Evolutionary conservation across 1,140 invertebrate genomes (phyloP).

Genomic region (Thaumatotibia leucotreta): DNA sequence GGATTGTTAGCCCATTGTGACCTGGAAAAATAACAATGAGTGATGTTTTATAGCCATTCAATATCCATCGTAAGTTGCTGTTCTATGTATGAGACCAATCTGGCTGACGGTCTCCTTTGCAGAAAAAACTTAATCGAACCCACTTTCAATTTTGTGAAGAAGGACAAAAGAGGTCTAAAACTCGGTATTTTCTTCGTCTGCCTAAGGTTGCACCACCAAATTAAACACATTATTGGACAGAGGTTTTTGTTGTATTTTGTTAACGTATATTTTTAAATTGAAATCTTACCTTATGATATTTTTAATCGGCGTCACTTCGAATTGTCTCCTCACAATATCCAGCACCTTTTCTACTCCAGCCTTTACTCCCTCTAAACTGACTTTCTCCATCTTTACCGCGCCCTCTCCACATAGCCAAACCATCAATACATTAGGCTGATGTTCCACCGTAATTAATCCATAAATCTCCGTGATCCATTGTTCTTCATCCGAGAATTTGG

Average conservation of each 20-base stretch:
- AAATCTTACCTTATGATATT: conserved; percentile 41
- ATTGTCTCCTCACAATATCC: conserved; percentile 41
- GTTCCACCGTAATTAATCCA: conserved; percentile 80
- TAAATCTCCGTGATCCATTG: conserved; percentile 81
- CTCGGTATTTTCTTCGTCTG: too few relatives aligned
- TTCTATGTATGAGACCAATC: too few relatives aligned
- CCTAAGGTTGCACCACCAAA: too few relatives aligned
- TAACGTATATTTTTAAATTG: background rate
- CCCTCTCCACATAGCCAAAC: conserved; percentile 79
- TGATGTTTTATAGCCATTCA: background rate
- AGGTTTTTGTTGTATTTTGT: too few relatives aligned
- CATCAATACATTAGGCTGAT: conserved; percentile 82
- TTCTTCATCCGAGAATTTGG: conserved; percentile 44
- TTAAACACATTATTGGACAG: too few relatives aligned
- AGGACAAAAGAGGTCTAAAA: too few relatives aligned
- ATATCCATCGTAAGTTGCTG: too few relatives aligned
- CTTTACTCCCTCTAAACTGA: conserved; percentile 69
- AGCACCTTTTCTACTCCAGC: conserved; percentile 69
- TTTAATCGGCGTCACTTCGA: conserved; percentile 47
- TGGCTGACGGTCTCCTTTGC: too few relatives aligned
- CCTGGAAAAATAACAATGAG: conserved; percentile 61
- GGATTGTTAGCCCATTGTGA: conserved; percentile 83
- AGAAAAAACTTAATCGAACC: too few relatives aligned
- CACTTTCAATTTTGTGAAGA: too few relatives aligned
- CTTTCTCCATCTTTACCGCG: conserved; percentile 77